Evolutionary conservation across 2,888 invertebrate genomes (phyloP).

Genomic region (Ophioninae sp.): DNA sequence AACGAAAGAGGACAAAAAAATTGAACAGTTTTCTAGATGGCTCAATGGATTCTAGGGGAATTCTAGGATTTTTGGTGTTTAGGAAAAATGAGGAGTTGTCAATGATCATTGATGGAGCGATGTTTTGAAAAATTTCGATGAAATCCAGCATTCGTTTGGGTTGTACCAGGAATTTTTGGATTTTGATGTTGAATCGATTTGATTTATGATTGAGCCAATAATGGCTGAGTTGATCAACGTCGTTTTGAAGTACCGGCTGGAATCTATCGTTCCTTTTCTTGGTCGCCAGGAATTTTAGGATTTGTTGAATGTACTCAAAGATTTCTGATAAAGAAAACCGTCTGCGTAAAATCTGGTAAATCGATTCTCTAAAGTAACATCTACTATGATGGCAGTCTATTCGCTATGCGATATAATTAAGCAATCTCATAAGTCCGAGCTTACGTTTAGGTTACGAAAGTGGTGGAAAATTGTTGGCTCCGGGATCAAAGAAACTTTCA

Average conservation of each 20-base stretch:
- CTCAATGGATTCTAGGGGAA: not conserved
- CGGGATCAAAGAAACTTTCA: constrained; percentile 56
- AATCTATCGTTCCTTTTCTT: not conserved
- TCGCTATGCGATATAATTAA: not conserved
- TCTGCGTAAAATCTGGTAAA: too few relatives aligned
- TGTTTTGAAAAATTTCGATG: too few relatives aligned
- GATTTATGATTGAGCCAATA: too few relatives aligned
- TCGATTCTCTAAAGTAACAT: too few relatives aligned
- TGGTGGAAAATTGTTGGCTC: constrained; percentile 39
- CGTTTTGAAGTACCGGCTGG: not conserved
- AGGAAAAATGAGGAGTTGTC: constrained; percentile 5
- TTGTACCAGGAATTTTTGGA: too few relatives aligned
- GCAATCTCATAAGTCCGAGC: constrained; percentile 61
- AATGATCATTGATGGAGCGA: too few relatives aligned
- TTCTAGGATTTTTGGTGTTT: not conserved
- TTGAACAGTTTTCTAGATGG: constrained; percentile 27
- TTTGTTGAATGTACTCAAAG: too few relatives aligned
- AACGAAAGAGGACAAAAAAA: constrained; percentile 22
- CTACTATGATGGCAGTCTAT: not conserved
- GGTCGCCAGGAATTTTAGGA: too few relatives aligned
- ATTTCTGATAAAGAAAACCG: too few relatives aligned
- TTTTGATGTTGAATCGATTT: too few relatives aligned
- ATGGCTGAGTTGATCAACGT: not conserved
- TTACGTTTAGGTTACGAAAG: constrained; percentile 26
- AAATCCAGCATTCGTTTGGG: too few relatives aligned